These are phyloP conservation scores for Chamaetylas fuelleborni DNA, from an alignment of 2,113 vertebrate genomes.

Conservation along the genomic window DNA sequence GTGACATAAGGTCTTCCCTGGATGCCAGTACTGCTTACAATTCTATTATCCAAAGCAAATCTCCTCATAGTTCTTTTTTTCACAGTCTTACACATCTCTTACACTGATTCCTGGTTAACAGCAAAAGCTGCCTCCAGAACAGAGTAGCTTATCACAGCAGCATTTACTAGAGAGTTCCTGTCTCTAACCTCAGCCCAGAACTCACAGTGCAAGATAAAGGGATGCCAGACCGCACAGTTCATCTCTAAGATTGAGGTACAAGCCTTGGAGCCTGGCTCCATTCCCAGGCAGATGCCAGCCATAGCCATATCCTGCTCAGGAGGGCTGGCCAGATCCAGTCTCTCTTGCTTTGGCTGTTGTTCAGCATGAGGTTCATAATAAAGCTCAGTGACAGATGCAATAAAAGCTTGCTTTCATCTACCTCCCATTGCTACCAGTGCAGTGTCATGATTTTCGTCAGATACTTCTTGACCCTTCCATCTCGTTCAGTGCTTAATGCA, in stretches of 20 bases:
- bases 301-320: background rate
- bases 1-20: background rate
- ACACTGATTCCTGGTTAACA: background rate
- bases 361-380: conserved; percentile 12
- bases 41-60: background rate
- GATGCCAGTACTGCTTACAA: background rate
- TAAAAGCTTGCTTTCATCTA: conserved; percentile 17
- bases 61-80: background rate
- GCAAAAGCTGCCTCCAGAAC: background rate
- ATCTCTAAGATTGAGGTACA: background rate
- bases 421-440: background rate
- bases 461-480: background rate
- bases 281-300: conserved; percentile 50
- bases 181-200: background rate
- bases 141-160: background rate
- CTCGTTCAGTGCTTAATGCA: background rate
- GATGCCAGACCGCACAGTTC: conserved; percentile 4
- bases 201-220: background rate
- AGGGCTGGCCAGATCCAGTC: background rate
- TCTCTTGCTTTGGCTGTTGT: conserved; percentile 17
- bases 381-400: conserved; percentile 33
- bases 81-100: background rate
- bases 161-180: background rate
- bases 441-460: background rate
- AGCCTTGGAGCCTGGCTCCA: background rate